Conservation (phyloP, 1,140 invertebrate species). For the Hestina assimilis region DNA sequence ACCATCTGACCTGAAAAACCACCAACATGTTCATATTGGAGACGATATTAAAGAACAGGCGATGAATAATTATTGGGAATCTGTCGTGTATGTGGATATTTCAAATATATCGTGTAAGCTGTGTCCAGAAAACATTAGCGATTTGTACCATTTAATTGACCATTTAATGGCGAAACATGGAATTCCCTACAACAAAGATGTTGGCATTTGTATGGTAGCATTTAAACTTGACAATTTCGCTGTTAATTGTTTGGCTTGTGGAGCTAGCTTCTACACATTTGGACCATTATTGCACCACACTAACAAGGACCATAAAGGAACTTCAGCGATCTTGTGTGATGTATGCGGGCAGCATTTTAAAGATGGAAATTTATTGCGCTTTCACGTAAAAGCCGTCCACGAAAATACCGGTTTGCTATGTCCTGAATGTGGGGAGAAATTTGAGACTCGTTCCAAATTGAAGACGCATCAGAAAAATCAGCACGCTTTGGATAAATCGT, state of each 20-base stretch:
- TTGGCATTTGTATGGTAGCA: conserved; percentile 58
- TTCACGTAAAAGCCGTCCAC: conserved; percentile 59
- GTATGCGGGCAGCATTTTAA: conserved; percentile 67
- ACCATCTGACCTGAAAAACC: conserved; percentile 50
- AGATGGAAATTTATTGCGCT: conserved; percentile 42
- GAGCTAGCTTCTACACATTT: conserved; percentile 57
- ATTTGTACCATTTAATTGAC: conserved; percentile 61
- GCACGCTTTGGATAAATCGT: conserved; percentile 59
- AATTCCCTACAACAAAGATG: conserved; percentile 56
- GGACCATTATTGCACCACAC: conserved; percentile 64
- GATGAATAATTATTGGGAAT: conserved; percentile 68
- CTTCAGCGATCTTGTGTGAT: conserved; percentile 59
- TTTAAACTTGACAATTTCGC: conserved; percentile 59
- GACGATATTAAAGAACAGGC: conserved; percentile 53
- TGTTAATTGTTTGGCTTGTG: conserved; percentile 53
- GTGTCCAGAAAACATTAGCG: conserved; percentile 43
- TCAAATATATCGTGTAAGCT: conserved; percentile 56
- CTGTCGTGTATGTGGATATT: conserved; percentile 61
- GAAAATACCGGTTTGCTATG: conserved; percentile 54
- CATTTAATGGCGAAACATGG: conserved; percentile 55
- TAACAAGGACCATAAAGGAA: conserved; percentile 66
- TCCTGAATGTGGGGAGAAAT: conserved; percentile 60
- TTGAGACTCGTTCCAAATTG: conserved; percentile 53
- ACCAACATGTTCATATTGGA: conserved; percentile 46
- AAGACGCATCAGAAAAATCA: conserved; percentile 64